These are phyloP conservation scores for Chauna torquata DNA, from an alignment of 2,113 vertebrate genomes.

Conservation along the genomic window DNA sequence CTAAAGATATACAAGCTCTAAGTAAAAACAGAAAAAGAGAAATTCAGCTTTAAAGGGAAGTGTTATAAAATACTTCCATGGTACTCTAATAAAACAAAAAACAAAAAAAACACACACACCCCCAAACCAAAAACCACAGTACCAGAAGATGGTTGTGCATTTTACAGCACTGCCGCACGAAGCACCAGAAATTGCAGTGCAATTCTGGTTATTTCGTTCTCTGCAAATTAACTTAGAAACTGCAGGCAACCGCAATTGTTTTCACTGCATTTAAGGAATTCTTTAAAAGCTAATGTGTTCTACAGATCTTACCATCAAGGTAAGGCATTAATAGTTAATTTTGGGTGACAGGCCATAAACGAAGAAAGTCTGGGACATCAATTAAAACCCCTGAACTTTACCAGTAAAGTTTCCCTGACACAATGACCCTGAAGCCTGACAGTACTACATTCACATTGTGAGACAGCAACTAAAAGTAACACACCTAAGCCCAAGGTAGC, in stretches of 20 bases:
- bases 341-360: background rate
- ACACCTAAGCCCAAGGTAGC: background rate
- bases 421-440: background rate
- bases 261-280: background rate
- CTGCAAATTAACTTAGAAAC: background rate
- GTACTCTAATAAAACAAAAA: background rate
- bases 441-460: no score
- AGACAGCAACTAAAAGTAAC: fast-evolving
- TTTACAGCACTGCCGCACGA: background rate
- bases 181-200: background rate
- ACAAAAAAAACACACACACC: background rate
- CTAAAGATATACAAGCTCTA: conserved; percentile 93
- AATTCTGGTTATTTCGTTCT: background rate
- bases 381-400: background rate
- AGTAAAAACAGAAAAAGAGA: background rate
- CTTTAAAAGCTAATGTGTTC: background rate
- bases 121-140: background rate
- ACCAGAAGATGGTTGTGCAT: background rate
- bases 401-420: background rate
- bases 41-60: background rate
- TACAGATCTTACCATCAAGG: background rate
- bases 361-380: background rate
- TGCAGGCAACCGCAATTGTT: background rate
- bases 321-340: background rate
- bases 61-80: fast-evolving